Evolutionary conservation across 2,797 vertebrate species (phyloP).

Genomic region (Chlorospingus flavigularis): DNA sequence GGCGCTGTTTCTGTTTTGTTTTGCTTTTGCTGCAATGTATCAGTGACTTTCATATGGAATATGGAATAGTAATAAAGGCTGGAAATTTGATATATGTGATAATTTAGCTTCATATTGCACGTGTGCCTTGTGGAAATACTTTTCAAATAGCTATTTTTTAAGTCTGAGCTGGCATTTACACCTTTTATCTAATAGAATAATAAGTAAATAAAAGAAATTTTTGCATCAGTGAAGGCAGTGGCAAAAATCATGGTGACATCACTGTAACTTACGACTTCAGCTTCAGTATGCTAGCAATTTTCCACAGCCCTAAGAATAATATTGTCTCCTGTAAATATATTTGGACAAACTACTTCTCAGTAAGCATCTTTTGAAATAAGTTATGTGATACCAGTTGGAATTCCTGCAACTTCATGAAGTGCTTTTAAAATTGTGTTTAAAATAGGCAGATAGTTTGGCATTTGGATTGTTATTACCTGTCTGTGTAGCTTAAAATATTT

Average conservation of each 20-base stretch:
- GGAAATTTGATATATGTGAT: background rate
- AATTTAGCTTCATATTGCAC: background rate
- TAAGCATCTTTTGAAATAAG: background rate
- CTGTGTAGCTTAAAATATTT: background rate
- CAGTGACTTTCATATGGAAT: background rate
- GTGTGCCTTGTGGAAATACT: constrained; percentile 8
- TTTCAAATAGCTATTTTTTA: constrained; percentile 38
- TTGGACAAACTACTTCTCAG: background rate
- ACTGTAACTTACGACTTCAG: background rate
- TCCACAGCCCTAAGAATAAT: background rate
- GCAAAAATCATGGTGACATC: background rate
- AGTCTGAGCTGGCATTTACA: background rate
- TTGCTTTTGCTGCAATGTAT: constrained; percentile 21
- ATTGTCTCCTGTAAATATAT: background rate
- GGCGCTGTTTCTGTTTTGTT: background rate
- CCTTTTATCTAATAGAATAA: background rate
- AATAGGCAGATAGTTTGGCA: background rate
- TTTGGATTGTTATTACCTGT: constrained; percentile 6
- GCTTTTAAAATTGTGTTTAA: constrained; percentile 21
- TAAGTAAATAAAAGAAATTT: background rate
- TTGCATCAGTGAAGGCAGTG: background rate
- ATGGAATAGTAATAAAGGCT: background rate
- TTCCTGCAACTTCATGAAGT: constrained; percentile 23
- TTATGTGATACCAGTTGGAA: background rate
- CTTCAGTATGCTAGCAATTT: background rate